Evolutionary conservation across 2,888 invertebrate species (phyloP).

Genomic region (Phanerotoma sp.): DNA sequence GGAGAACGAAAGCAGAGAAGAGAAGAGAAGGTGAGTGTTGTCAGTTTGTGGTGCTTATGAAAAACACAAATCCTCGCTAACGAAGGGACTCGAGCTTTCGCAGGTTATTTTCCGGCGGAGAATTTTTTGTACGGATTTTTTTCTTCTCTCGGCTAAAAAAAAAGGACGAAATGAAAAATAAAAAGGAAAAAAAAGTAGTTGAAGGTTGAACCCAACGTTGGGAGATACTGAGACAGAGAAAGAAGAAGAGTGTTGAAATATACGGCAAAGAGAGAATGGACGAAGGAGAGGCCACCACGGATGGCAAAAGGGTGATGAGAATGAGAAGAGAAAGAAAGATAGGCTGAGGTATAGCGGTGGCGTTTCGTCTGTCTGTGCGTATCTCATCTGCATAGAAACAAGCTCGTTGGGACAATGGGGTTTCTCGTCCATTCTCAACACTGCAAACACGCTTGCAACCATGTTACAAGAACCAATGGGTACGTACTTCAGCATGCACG

Average conservation of each 20-base stretch:
- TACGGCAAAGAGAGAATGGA: conserved; percentile 11
- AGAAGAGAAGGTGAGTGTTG: neutral
- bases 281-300: conserved; percentile 18
- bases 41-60: conserved; percentile 8
- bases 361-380: conserved; percentile 39
- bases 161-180: too few relatives aligned
- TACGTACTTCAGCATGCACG: conserved; percentile 39
- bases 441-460: conserved; percentile 51
- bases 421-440: conserved; percentile 51
- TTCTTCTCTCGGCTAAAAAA: conserved; percentile 11
- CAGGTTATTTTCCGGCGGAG: conserved; percentile 20
- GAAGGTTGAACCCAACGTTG: conserved; percentile 29
- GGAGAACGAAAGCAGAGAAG: neutral
- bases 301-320: conserved; percentile 33
- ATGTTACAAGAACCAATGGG: conserved; percentile 44
- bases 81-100: conserved; percentile 23
- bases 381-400: conserved; percentile 57
- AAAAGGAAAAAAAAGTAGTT: conserved; percentile 29
- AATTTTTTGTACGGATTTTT: conserved; percentile 2
- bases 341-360: conserved; percentile 29
- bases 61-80: conserved; percentile 16
- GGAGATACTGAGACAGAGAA: conserved; percentile 14
- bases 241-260: conserved; percentile 7
- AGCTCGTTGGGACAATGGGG: conserved; percentile 53
- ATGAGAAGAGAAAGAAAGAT: conserved; percentile 18